Evolutionary conservation across 2,113 vertebrate species (phyloP), one percentile per base, ranked within the genome.

Genomic region (Cranoglanis bouderius): DNA sequence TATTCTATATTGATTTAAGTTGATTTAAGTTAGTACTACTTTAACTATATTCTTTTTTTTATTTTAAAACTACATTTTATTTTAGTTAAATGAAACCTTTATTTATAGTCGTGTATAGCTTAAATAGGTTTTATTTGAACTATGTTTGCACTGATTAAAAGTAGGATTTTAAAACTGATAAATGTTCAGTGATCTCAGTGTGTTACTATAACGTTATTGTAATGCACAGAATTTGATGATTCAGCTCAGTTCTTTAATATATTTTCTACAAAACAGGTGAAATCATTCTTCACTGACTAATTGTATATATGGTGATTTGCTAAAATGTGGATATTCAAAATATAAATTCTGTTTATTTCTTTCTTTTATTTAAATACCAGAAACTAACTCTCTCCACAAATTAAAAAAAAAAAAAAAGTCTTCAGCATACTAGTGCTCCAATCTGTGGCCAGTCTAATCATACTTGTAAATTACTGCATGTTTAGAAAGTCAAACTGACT

Each of bases 401-500:
- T 9, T 2, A n/a, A n/a, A n/a, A n/a, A n/a, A n/a, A n/a, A 4
- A 70, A 46, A 32, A 72, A 53, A 21, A 46, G 29, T 26, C 2
- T 57, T 57, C 24, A 38, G 16, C n/a, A 4, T 67, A 4, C 65
- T 40, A 74, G 7, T 40, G 32, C 16, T 72, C 35, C 18, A 72
- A 38, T 72, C 32, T 19, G 67, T 38, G 35, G 16, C 19, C 18
- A 19, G 6, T 72, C 6, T 72, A 74, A 40, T 74, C 35, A 10
- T 19, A 24, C 24, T 77, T 21, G 74, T 26, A 46, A 46, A 77
- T 46, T 46, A 46, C 24, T 46, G 35, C 38, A 35, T 38, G 24
- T 77, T 77, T 77, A 4, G 21, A 74, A 74, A 74, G 35, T 40
- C 38, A 59, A 87, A 65, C n/a, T 84, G 32, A 84, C 85, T 87